Conservation (phyloP, 2,797 vertebrate genomes). For the Hoplostethus atlanticus region DNA sequence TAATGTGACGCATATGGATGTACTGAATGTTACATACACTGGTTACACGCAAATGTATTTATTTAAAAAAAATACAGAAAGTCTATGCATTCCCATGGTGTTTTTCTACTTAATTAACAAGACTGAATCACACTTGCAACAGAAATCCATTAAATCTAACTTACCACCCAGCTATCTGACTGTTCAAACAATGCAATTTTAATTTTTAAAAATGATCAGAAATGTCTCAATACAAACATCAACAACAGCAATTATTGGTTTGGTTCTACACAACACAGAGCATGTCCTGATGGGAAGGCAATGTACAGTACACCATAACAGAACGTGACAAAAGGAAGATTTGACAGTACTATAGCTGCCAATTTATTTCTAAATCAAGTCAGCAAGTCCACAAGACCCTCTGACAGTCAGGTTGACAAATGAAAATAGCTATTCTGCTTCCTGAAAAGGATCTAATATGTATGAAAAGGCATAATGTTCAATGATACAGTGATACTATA, state of each 20-base stretch:
- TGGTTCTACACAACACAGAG: constrained; percentile 50
- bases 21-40: constrained; percentile 31
- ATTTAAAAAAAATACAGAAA: constrained; percentile 92
- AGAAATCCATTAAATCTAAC: constrained; percentile 49
- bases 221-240: constrained; percentile 53
- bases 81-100: constrained; percentile 86
- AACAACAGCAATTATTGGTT: constrained; percentile 54
- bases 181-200: constrained; percentile 41
- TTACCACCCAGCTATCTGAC: constrained; percentile 51
- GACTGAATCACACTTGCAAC: constrained; percentile 54
- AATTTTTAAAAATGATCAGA: constrained; percentile 33
- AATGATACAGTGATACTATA: neutral
- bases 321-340: constrained; percentile 46
- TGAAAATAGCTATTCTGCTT: constrained; percentile 10
- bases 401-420: constrained; percentile 29
- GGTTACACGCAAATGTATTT: constrained; percentile 89
- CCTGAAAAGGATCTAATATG: constrained; percentile 13
- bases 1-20: constrained; percentile 31
- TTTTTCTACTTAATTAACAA: constrained; percentile 53
- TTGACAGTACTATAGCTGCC: constrained; percentile 44
- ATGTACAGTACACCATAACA: constrained; percentile 56
- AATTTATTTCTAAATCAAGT: constrained; percentile 42
- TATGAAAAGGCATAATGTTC: constrained; percentile 18
- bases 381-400: constrained; percentile 19
- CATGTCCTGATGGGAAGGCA: constrained; percentile 62